These are phyloP conservation scores for Pyrocephalus nanus DNA, from an alignment of 2,797 vertebrate genomes.

Conservation along the genomic window DNA sequence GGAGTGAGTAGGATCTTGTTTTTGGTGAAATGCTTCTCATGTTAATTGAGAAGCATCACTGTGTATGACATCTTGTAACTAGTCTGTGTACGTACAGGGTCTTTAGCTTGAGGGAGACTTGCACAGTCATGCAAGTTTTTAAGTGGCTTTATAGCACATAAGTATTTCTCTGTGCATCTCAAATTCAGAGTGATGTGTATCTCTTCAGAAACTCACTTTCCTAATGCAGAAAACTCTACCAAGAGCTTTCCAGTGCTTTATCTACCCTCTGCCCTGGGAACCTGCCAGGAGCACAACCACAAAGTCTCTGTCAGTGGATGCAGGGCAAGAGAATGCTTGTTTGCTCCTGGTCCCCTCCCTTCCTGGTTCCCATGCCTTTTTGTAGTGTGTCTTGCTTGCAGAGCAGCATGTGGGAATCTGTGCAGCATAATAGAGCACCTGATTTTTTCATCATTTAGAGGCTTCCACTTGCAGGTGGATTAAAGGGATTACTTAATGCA, in stretches of 20 bases:
- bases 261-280: background rate
- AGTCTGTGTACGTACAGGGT: fast-evolving
- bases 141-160: background rate
- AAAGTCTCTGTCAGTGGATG: fast-evolving
- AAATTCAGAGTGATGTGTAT: background rate
- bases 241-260: background rate
- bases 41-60: background rate
- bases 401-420: fast-evolving
- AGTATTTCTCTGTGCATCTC: background rate
- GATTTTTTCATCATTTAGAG: background rate
- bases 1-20: background rate
- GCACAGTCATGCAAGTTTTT: fast-evolving
- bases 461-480: background rate
- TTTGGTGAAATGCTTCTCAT: background rate
- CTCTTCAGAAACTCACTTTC: background rate
- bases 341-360: background rate
- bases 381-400: background rate
- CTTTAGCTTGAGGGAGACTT: background rate
- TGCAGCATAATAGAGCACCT: background rate
- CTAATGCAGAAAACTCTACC: background rate
- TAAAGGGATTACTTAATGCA: background rate
- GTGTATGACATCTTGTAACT: background rate
- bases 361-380: background rate
- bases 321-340: background rate
- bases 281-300: background rate